phyloP scores from a whole-genome alignment of 1,140 invertebrate genomes.

The Lepidurus apus region DNA sequence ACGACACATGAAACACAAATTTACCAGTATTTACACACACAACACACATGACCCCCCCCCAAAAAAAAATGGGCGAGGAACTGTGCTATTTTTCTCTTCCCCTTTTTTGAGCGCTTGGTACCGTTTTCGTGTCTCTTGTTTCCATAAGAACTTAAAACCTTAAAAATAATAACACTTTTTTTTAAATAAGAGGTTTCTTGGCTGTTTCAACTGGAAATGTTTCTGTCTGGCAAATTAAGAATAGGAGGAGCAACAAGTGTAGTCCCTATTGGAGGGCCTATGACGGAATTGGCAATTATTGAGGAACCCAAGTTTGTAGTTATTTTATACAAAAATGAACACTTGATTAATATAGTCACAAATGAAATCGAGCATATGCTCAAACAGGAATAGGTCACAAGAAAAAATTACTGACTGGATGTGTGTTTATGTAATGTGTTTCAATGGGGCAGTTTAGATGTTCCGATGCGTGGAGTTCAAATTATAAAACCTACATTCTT shows the following conservation, averaged over 20 bases:
- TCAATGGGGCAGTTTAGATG: too few relatives aligned
- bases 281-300: conserved; percentile 19
- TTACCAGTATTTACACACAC: not conserved
- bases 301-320: conserved; percentile 13
- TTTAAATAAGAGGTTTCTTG: not conserved
- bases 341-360: not conserved
- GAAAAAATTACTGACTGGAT: not conserved
- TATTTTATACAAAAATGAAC: not conserved
- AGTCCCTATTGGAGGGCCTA: not conserved
- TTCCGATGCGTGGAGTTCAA: too few relatives aligned
- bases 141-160: not conserved
- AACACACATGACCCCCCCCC: not conserved
- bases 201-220: conserved; percentile 1
- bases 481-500: too few relatives aligned
- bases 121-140: conserved; percentile 8
- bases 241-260: not conserved
- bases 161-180: too few relatives aligned
- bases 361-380: not conserved
- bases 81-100: not conserved
- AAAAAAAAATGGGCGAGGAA: conserved; percentile 11
- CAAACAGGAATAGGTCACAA: not conserved
- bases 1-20: not conserved
- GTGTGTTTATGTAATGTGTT: too few relatives aligned
- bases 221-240: not conserved
- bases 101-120: not conserved